Evolutionary conservation across 2,113 vertebrate species (phyloP).

Genomic region (Todiramphus saurophagus): DNA sequence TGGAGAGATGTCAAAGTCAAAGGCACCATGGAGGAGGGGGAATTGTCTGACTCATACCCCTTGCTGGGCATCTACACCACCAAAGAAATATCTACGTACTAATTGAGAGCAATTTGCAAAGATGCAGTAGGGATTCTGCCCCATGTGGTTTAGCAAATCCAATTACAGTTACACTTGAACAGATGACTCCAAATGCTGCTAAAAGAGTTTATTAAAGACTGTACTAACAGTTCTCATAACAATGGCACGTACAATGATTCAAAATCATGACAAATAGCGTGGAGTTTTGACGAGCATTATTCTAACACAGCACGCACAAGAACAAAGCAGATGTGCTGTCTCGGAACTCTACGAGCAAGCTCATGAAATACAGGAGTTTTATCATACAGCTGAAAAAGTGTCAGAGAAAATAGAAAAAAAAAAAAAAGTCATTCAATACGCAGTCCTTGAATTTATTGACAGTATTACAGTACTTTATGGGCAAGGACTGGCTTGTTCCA

Average conservation of each 20-base stretch:
- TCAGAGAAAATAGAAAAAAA: slow-evolving; percentile 57
- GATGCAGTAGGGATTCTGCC: not conserved
- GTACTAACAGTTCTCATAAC: slow-evolving; percentile 64
- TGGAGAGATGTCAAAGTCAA: not conserved
- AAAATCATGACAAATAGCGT: slow-evolving; percentile 59
- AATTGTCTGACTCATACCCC: not conserved
- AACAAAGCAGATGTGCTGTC: slow-evolving; percentile 38
- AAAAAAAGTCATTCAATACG: slow-evolving; percentile 17
- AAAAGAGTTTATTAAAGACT: slow-evolving; percentile 79
- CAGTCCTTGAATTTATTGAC: slow-evolving; percentile 57
- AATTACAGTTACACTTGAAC: not conserved
- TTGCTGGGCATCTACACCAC: not conserved
- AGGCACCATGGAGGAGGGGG: not conserved
- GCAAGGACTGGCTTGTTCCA: slow-evolving; percentile 44
- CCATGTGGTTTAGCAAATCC: not conserved
- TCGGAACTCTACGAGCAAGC: slow-evolving; percentile 53
- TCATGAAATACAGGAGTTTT: slow-evolving; percentile 45
- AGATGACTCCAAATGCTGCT: slow-evolving; percentile 56
- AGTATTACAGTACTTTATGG: slow-evolving; percentile 53
- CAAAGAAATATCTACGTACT: rapidly evolving
- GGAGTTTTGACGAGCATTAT: slow-evolving; percentile 19
- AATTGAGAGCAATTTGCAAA: not conserved
- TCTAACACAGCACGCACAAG: slow-evolving; percentile 24
- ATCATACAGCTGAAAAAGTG: slow-evolving; percentile 57
- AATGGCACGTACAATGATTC: slow-evolving; percentile 74